Percentiles rank a stretch among this genome's conserved stretches.
phyloP scores from a whole-genome alignment of 2,888 invertebrate genomes.

The Halictus ligatus region DNA sequence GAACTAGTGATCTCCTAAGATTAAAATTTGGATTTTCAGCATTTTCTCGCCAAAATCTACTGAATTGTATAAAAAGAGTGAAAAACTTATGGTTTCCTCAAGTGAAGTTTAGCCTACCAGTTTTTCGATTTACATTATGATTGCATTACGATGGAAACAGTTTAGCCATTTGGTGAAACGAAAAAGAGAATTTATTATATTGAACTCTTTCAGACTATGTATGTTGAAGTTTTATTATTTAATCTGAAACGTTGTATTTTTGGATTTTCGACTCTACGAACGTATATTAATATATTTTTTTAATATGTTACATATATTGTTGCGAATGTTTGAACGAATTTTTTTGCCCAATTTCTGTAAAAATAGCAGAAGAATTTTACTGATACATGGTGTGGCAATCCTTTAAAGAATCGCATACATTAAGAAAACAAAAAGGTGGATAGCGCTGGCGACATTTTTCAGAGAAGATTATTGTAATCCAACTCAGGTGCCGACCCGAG shows the following conservation, averaged over 20 bases:
- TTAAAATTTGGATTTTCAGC: too few relatives aligned
- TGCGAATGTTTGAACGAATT: background rate
- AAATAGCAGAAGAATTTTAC: background rate
- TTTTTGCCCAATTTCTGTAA: background rate
- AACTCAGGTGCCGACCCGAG: background rate
- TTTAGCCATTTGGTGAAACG: background rate
- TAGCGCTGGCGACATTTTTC: background rate
- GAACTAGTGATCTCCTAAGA: too few relatives aligned
- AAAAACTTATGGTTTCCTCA: too few relatives aligned
- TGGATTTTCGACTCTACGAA: too few relatives aligned
- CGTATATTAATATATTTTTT: background rate
- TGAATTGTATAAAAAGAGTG: too few relatives aligned
- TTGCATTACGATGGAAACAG: background rate
- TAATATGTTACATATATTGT: background rate
- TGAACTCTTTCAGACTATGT: too few relatives aligned
- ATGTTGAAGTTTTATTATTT: too few relatives aligned
- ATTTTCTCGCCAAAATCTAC: too few relatives aligned
- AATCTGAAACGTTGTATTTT: too few relatives aligned
- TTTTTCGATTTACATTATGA: too few relatives aligned
- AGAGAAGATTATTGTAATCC: conserved; percentile 1
- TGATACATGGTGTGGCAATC: background rate
- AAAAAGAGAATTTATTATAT: background rate
- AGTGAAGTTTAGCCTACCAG: too few relatives aligned
- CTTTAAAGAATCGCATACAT: background rate
- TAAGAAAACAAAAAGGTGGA: background rate